Conservation (phyloP, 2,888 invertebrate species). For the Gibbula magus region DNA sequence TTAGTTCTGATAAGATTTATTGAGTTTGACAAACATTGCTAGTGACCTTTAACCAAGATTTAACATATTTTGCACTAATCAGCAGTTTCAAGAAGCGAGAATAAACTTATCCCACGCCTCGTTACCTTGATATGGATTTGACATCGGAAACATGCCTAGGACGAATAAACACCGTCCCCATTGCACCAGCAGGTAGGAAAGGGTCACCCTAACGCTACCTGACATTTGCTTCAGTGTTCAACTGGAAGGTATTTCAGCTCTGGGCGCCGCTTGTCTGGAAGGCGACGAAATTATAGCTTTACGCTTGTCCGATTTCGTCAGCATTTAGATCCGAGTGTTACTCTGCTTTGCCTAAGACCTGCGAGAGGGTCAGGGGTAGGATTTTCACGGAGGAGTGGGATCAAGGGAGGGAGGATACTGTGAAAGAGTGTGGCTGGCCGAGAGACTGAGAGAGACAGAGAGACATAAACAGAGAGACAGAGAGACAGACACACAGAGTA, state of each 20-base stretch:
- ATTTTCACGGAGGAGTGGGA: not conserved
- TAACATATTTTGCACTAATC: too few relatives aligned
- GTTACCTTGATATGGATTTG: too few relatives aligned
- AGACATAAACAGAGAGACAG: not conserved
- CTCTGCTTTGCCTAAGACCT: not conserved
- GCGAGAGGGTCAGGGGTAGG: not conserved
- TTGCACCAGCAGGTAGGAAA: not conserved
- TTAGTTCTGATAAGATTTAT: too few relatives aligned
- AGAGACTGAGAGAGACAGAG: conserved; percentile 1
- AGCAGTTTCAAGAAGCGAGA: too few relatives aligned
- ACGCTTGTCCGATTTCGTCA: conserved; percentile 5
- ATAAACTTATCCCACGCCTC: too few relatives aligned
- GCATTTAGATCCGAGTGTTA: not conserved
- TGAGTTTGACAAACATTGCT: too few relatives aligned
- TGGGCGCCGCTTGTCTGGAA: not conserved
- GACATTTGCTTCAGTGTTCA: not conserved
- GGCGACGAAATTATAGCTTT: not conserved
- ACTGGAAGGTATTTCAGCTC: not conserved
- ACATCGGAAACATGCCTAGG: not conserved
- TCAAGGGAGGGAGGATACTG: not conserved
- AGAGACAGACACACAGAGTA: not conserved
- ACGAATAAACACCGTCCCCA: not conserved
- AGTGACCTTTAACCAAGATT: too few relatives aligned
- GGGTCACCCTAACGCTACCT: not conserved
- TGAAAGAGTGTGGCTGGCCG: not conserved